Base-by-base conservation (phyloP, 2,888 invertebrate species). In the Augochlorella aurata region DNA sequence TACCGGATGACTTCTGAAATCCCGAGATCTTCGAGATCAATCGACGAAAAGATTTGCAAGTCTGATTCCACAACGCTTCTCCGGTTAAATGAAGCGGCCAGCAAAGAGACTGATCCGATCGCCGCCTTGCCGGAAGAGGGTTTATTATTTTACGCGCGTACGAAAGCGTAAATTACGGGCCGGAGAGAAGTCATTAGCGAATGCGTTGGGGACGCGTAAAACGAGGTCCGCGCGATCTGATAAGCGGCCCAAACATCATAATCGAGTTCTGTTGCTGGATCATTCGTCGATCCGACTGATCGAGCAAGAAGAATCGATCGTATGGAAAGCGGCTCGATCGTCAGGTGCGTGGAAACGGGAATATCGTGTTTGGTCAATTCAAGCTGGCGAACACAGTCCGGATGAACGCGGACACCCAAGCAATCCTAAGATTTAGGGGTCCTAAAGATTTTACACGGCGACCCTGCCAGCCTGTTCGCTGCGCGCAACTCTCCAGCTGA, bases 171-270 rank as follows among this genome's bases (percentile, higher is more conserved):
- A 79, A 79, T 76, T 67, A 70, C 45, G 58, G 21, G 49, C 38
- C 44, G 65, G 76, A 38, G 16, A 38, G 54, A 66, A 70, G 73
- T 74, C 74, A 79, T 83, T 82, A 82, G 63, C 50, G 67, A 21
- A 18, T 50, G 49, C 69, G 52, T 16, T 21, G 52, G 58, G 71
- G 44, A 49, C 29, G 66, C 61, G 68, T 65, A 54, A 79, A 72
- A 81, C 83, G 84, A 88, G 78, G 80, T 81, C 77, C 85, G 69
- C 80, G 75, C 67, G 61, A 87, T 88, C 89, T 77, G 89, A 89
- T 89, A 87, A 86, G 65, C 61, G 74, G 54, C 10, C 63, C 67
- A 38, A 76, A 85, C 87, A 81, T 87, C 85, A 87, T 87, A 88
- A 88, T 89, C 87, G 76, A 1, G 65, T 78, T 79, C 78, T 70